Conservation (phyloP, 2,797 vertebrate genomes). For the Momotus momota region DNA sequence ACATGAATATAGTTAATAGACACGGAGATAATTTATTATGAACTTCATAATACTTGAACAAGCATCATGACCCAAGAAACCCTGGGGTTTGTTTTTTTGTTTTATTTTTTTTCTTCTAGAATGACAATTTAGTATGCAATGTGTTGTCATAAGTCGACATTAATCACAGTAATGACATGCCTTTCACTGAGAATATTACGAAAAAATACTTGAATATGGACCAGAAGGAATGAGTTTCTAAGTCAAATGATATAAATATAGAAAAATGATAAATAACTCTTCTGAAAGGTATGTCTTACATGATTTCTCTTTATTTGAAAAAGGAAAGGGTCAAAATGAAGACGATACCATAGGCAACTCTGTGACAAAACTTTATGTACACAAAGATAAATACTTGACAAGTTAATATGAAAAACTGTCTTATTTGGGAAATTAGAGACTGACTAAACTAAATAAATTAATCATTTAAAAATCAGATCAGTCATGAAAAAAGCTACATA, state of each 20-base stretch:
- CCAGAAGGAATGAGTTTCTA: constrained; percentile 22
- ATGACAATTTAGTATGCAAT: constrained; percentile 9
- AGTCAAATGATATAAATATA: constrained; percentile 44
- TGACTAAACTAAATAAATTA: not conserved
- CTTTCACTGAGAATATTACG: constrained; percentile 51
- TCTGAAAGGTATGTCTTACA: not conserved
- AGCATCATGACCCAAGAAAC: not conserved
- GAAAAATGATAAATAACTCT: not conserved
- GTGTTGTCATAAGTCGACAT: constrained; percentile 48
- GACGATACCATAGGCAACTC: not conserved
- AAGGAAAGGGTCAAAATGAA: constrained; percentile 20
- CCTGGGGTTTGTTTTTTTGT: not conserved
- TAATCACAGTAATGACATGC: constrained; percentile 40
- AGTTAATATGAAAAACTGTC: not conserved
- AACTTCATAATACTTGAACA: constrained; percentile 25
- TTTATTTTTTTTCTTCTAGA: not conserved
- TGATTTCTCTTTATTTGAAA: constrained; percentile 16
- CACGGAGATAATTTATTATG: constrained; percentile 37
- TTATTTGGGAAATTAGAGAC: not conserved
- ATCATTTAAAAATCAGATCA: not conserved
- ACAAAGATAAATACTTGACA: not conserved
- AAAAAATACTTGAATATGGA: constrained; percentile 45
- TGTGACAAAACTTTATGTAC: not conserved
- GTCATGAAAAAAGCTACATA: not conserved
- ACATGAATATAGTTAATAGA: not conserved